Conservation (phyloP, 1,140 invertebrate species). For the Phocides pigmalion region DNA sequence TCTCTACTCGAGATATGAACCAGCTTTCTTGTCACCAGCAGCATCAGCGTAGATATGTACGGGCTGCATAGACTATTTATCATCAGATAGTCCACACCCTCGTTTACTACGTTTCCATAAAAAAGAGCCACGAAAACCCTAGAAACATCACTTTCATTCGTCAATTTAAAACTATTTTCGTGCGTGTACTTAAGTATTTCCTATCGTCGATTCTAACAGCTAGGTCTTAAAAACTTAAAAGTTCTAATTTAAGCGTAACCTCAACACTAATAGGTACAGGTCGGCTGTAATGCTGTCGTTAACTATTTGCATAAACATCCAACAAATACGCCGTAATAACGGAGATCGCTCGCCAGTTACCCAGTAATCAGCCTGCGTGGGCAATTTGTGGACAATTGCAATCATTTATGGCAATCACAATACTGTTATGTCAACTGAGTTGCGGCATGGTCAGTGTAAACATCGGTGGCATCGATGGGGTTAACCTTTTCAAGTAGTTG, state of each 20-base stretch:
- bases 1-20: too few relatives aligned
- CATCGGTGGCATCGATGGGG: conserved; percentile 1
- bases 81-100: too few relatives aligned
- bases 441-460: conserved; percentile 30
- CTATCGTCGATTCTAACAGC: too few relatives aligned
- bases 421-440: conserved; percentile 32
- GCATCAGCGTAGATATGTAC: too few relatives aligned
- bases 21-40: too few relatives aligned
- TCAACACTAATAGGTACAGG: conserved; percentile 4
- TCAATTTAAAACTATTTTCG: too few relatives aligned
- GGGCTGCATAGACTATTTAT: too few relatives aligned
- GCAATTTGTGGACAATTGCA: conserved; percentile 66
- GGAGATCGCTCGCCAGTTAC: conserved; percentile 40
- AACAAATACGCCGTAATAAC: conserved; percentile 43
- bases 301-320: conserved; percentile 41
- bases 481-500: conserved; percentile 16
- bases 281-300: conserved; percentile 7
- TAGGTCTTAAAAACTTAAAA: too few relatives aligned
- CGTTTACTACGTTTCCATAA: too few relatives aligned
- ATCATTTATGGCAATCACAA: conserved; percentile 53
- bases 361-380: conserved; percentile 28
- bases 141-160: too few relatives aligned
- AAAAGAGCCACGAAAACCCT: too few relatives aligned
- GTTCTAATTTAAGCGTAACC: not conserved
- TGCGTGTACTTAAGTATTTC: too few relatives aligned